These are phyloP conservation scores for Antidorcas marsupialis DNA, from an alignment of 2,113 vertebrate species.

Conservation along the genomic window DNA sequence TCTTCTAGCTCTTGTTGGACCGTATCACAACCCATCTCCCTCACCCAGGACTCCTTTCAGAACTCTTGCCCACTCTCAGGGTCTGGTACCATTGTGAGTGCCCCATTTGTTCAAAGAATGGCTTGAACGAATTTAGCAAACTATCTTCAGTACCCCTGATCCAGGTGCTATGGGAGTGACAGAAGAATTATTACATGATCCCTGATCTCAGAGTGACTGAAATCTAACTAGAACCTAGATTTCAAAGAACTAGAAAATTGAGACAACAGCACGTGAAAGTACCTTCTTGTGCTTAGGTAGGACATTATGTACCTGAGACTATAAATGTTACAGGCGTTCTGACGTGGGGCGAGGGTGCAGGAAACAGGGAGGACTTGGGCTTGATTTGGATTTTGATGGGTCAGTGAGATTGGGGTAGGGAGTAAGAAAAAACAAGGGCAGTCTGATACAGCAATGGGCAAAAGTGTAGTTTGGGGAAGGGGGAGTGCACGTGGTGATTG, in stretches of 20 bases:
- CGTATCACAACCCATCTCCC: background rate
- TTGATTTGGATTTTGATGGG: background rate
- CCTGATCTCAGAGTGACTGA: background rate
- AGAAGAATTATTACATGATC: background rate
- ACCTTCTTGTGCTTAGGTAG: background rate
- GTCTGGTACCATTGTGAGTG: background rate
- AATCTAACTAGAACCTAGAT: background rate
- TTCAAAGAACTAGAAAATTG: background rate
- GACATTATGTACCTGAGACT: background rate
- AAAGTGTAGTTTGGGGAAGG: background rate
- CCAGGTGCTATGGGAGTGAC: background rate
- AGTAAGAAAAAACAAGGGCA: background rate
- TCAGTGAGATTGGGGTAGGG: background rate
- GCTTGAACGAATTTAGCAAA: background rate
- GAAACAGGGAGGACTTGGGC: background rate
- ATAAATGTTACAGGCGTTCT: background rate
- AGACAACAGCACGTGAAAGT: background rate
- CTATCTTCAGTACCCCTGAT: background rate
- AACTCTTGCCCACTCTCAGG: background rate
- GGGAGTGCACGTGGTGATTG: fast-evolving
- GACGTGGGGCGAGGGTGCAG: background rate
- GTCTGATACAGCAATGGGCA: background rate
- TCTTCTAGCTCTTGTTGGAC: background rate
- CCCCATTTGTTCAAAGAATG: background rate
- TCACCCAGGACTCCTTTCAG: background rate